A percentile compares a stretch with the other conserved stretches of the same genome.
phyloP scores from a whole-genome alignment of 2,113 vertebrate genomes.

The Halcyon malimbica region DNA sequence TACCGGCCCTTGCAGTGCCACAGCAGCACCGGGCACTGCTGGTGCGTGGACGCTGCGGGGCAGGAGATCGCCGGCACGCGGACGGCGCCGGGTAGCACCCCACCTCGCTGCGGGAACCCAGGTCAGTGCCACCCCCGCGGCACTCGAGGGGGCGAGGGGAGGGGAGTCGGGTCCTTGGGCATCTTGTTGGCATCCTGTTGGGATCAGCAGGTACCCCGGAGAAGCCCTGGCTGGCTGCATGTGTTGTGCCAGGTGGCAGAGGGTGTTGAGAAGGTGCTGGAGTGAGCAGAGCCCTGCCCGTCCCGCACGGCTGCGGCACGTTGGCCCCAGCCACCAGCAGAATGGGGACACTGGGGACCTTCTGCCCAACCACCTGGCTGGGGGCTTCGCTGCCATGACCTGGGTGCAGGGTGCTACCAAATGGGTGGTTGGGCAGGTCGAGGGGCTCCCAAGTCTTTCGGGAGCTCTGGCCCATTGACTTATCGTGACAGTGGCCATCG shows the following conservation, averaged over 20 bases:
- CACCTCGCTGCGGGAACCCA: conserved; percentile 67
- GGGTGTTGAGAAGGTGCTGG: background rate
- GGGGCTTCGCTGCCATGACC: background rate
- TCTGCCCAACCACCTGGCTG: accelerated
- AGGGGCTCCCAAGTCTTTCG: background rate
- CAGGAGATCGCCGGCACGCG: conserved; percentile 82
- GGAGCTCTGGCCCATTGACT: accelerated
- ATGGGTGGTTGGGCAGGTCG: accelerated
- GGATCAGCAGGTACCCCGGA: background rate
- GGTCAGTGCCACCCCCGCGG: conserved; percentile 49
- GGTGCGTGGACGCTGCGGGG: conserved; percentile 82
- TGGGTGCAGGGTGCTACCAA: background rate
- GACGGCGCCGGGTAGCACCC: conserved; percentile 65
- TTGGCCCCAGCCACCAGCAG: background rate
- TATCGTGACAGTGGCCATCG: background rate
- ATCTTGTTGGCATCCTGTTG: accelerated
- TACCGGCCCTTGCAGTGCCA: conserved; percentile 86
- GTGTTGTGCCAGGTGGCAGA: background rate
- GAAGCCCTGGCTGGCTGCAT: background rate
- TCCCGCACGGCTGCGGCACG: background rate
- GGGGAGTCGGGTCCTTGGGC: accelerated
- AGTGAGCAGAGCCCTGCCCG: background rate
- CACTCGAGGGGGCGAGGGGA: accelerated
- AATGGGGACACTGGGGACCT: background rate
- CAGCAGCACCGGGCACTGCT: conserved; percentile 82